These are phyloP conservation scores for Corvus hawaiiensis DNA, from an alignment of 2,113 vertebrate species.

Conservation along the genomic window DNA sequence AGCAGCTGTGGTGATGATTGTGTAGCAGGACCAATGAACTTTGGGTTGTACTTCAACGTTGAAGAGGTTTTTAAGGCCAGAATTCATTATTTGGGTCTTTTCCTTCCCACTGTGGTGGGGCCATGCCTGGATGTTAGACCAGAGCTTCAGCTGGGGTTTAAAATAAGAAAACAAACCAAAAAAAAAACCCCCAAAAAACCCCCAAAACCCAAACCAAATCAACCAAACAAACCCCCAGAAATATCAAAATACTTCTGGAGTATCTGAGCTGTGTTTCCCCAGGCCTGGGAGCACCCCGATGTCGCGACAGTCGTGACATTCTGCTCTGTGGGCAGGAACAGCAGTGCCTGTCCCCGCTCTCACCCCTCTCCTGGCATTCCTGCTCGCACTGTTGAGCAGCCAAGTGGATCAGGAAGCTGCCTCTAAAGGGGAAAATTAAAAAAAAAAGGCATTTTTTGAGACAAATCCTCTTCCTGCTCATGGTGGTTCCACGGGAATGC, in stretches of 20 bases:
- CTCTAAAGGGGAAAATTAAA: neutral
- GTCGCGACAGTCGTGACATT: fast-evolving
- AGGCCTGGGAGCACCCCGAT: neutral
- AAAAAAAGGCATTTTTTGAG: neutral
- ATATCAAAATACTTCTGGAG: neutral
- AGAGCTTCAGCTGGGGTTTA: neutral
- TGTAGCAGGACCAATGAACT: neutral
- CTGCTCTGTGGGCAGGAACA: neutral
- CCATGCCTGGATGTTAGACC: neutral
- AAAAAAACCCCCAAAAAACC: neutral
- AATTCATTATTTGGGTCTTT: neutral
- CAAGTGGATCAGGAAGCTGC: neutral
- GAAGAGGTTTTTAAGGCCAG: neutral
- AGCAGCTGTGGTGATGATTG: neutral
- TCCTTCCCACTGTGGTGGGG: neutral
- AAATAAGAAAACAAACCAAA: neutral
- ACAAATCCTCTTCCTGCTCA: neutral
- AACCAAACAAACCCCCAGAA: neutral
- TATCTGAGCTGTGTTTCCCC: too few species aligned
- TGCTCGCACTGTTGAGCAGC: neutral
- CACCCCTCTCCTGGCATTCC: neutral
- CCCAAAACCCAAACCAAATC: neutral
- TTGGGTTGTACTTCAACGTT: neutral
- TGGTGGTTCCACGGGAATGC: neutral
- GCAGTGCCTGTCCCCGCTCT: fast-evolving